Percentiles rank a stretch among this genome's conserved stretches.
Conservation (phyloP, 2,888 invertebrate species). For the Mechanitis messenoides region DNA sequence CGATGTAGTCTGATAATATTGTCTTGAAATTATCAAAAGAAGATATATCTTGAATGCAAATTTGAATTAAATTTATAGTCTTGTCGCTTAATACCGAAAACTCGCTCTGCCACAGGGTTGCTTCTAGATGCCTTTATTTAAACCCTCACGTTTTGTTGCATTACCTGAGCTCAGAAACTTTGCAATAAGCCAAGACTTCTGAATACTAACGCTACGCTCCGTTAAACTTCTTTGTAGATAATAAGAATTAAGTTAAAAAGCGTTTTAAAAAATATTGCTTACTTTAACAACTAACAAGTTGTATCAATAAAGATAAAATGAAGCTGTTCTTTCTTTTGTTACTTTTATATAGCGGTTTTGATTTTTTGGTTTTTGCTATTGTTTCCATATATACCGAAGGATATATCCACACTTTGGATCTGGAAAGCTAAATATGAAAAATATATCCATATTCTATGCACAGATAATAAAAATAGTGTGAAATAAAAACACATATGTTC, state of each 20-base stretch:
- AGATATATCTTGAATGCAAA: conserved; percentile 6
- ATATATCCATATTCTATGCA: too few species aligned
- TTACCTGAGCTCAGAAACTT: conserved; percentile 45
- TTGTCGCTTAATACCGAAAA: conserved; percentile 16
- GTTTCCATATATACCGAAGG: background rate
- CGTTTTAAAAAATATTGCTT: conserved; percentile 16
- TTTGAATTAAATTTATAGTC: conserved; percentile 13
- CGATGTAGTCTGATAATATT: too few species aligned
- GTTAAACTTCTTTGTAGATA: conserved; percentile 41
- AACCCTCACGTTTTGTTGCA: conserved; percentile 40
- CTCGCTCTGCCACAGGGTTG: conserved; percentile 14
- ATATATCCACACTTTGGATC: background rate
- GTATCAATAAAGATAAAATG: conserved; percentile 6
- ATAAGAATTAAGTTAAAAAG: conserved; percentile 46
- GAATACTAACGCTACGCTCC: conserved; percentile 52
- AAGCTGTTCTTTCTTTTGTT: background rate
- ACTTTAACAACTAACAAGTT: conserved; percentile 1
- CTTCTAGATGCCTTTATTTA: conserved; percentile 22
- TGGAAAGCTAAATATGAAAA: too few species aligned
- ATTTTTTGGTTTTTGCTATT: background rate
- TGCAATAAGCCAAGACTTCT: conserved; percentile 54
- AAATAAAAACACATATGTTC: too few species aligned
- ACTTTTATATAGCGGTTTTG: background rate
- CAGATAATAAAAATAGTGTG: too few species aligned
- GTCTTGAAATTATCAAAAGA: background rate